Base-by-base conservation (phyloP, 2,797 vertebrate genomes). In the Neosalanx taihuensis region DNA sequence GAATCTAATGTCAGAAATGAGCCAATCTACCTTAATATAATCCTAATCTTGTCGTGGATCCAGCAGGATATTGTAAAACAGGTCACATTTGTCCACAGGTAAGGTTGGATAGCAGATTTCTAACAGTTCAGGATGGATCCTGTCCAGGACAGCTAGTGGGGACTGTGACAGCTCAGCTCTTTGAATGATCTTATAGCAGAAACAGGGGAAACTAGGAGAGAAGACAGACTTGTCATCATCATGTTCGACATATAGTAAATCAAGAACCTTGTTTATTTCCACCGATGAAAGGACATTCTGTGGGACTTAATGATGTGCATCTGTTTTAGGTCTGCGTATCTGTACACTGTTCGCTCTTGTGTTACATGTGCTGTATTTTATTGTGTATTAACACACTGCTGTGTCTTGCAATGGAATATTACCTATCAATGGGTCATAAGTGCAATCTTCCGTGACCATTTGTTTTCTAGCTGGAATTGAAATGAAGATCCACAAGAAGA, bases 401-500 rank as follows among this genome's bases (percentile, higher is more conserved):
- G 17, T 64, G 17, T 64, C 18, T 64, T 41, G n/a, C 15, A 35
- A 23, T 30, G 23, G 10, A 17, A 67, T 56, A 62, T 64, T 37
- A 13, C 5, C 4, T 26, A 3, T 46, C 23, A 49, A 6, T 0
- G 6, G n/a, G 6, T 58, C 20, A 15, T 23, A 58, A 10, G n/a
- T 18, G 51, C 9, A 35, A 20, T 33, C n/a, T 23, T 53, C 31
- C 57, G 51, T 67, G n/a, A 9, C 57, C 1, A 0, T 71, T 4
- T 70, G 20, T 33, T 79, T 57, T 73, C n/a, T 20, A 75, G 76
- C 72, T 85, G 79, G 81, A 73, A 80, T 58, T 87, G 86, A 70
- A 1, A 99, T 99, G 97, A 99, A 98, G 92, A 87, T 98, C 86
- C 95, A 98, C 23, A 85, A 95, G 89, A 94, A 94, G 74, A 95